Base-by-base conservation (phyloP, 2,888 invertebrate species). In the Athripsodes cinereus region DNA sequence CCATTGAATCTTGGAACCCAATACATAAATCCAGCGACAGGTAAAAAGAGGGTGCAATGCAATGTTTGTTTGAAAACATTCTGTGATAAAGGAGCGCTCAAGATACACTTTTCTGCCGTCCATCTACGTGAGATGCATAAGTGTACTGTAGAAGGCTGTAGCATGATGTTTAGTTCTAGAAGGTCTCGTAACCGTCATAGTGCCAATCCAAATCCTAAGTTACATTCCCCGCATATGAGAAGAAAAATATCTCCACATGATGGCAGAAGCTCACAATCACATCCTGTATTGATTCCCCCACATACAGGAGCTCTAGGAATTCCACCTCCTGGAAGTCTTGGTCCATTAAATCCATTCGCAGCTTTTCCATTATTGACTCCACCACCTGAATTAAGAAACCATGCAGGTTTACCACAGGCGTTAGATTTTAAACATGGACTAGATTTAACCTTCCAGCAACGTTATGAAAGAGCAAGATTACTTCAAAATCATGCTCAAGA, bases 71-170 rank as follows among this genome's bases (percentile, higher is more conserved):
- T 96, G 62, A 99, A 99, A 78, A 98, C 98, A 16, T 99, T 99
- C 78, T 99, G 99, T 81, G 99, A 99, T 80, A 99, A 99, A 78
- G 99, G 98, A 62, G 99, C 99, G 1, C 81, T 99, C 21, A 99
- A 99, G 77, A 99, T 99, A 6, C 99, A 99, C 73, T 98, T 97
- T 71, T 96, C 96, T 53, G 99, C 99, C 0, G 99, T 99, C 10
- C 99, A 99, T 72, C 76, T 98, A 60, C 86, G 97, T 44, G 99
- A 99, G 79, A 99, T 99, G 98, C 99, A 99, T 75, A 95, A 95
- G 75, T 99, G 99, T 72, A 97, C 98, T 0, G 96, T 99, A 0
- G 94, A 94, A 71, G 97, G 97, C 0, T 98, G 98, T 75, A 96
- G 93, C 72, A 97, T 97, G 95, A 96, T 96, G 95, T 98, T 98